Conservation (phyloP, 2,797 vertebrate species). For the Perodicticus potto region DNA sequence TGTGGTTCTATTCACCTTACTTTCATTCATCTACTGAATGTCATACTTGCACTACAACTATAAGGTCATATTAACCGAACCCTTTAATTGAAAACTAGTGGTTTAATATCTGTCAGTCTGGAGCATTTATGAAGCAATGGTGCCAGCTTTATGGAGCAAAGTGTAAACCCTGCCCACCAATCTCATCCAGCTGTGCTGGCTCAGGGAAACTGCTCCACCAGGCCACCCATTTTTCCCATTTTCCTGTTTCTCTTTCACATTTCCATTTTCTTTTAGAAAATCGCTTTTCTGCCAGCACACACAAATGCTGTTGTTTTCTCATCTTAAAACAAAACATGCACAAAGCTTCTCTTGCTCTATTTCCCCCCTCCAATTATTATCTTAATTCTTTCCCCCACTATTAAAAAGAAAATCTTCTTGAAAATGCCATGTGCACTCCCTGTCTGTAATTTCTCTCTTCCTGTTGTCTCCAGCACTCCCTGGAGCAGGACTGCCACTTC, state of each 20-base stretch:
- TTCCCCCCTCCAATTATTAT: not conserved
- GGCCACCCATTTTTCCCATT: not conserved
- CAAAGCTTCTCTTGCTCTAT: not conserved
- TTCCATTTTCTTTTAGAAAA: not conserved
- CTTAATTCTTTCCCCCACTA: slow-evolving; percentile 29
- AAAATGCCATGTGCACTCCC: not conserved
- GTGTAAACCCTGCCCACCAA: not conserved
- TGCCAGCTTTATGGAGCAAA: not conserved
- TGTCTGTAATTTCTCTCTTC: not conserved
- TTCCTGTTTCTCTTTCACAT: not conserved
- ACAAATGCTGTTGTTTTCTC: not conserved
- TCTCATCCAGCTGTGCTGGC: not conserved
- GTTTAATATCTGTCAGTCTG: not conserved
- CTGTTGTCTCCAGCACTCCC: not conserved
- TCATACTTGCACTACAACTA: not conserved
- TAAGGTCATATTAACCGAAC: not conserved
- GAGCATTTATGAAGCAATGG: not conserved
- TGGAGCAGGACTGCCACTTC: not conserved
- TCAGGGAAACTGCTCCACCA: not conserved
- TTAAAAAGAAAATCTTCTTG: not conserved
- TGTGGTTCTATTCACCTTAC: not conserved
- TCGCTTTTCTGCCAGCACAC: not conserved
- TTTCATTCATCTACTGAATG: not conserved
- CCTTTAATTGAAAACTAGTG: not conserved
- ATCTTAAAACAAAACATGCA: not conserved